A percentile compares a stretch with the other conserved stretches of the same genome.
These are phyloP conservation scores for Malacoctenus gilli DNA, from an alignment of 2,797 vertebrate genomes.

Conservation along the genomic window DNA sequence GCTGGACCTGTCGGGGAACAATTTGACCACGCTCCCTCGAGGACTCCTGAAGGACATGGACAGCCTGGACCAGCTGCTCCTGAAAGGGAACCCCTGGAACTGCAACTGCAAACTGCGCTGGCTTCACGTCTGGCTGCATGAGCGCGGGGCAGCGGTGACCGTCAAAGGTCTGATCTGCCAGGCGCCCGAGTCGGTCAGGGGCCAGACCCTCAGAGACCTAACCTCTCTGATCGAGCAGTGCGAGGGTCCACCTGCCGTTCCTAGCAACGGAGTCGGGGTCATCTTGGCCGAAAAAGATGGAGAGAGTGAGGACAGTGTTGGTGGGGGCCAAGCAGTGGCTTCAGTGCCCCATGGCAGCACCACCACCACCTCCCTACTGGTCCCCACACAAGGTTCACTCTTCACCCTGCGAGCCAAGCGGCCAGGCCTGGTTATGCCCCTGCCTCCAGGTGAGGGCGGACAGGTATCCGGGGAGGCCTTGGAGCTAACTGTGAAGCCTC, in stretches of 20 bases:
- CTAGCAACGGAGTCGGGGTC: conserved; percentile 61
- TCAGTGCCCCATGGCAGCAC: conserved; percentile 65
- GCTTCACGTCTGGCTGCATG: conserved; percentile 91
- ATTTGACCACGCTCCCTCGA: conserved; percentile 90
- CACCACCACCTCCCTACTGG: conserved; percentile 69
- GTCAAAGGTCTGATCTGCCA: conserved; percentile 92
- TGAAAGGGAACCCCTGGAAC: conserved; percentile 94
- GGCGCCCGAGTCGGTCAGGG: conserved; percentile 88
- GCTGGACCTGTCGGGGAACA: conserved; percentile 93
- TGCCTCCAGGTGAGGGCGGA: conserved; percentile 80
- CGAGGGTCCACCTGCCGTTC: conserved; percentile 75
- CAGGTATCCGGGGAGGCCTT: conserved; percentile 82
- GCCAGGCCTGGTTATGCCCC: conserved; percentile 85
- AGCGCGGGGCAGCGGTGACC: conserved; percentile 83
- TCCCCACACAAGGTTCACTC: conserved; percentile 88
- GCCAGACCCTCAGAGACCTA: conserved; percentile 88
- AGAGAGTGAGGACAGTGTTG: conserved; percentile 60
- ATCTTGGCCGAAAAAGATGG: conserved; percentile 67
- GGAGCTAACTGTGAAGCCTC: conserved; percentile 88
- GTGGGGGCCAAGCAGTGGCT: conserved; percentile 67
- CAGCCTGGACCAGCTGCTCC: conserved; percentile 87
- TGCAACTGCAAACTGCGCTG: conserved; percentile 94
- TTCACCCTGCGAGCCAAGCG: conserved; percentile 88
- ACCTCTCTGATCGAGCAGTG: conserved; percentile 90
- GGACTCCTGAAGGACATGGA: conserved; percentile 91